Evolutionary conservation across 2,888 invertebrate genomes (phyloP).

Genomic region (Pheosia tremula): DNA sequence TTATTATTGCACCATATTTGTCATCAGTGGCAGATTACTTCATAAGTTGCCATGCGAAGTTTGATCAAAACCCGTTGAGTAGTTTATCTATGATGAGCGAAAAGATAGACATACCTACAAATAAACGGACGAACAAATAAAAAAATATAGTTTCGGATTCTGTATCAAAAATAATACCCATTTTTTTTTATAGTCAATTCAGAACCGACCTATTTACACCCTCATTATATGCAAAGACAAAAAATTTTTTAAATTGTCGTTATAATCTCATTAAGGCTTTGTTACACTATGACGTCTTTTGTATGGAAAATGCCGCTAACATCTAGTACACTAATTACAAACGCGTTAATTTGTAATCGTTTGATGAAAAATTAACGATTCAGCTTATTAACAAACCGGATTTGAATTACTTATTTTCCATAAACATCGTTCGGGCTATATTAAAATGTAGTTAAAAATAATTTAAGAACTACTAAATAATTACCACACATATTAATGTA

Average conservation of each 20-base stretch:
- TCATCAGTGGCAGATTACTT: no score
- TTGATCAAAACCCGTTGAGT: no score
- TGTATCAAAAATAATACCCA: no score
- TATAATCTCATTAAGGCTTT: conserved; percentile 3
- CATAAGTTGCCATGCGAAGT: no score
- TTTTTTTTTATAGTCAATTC: no score
- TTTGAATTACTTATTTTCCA: conserved; percentile 6
- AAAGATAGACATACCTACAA: no score
- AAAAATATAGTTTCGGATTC: no score
- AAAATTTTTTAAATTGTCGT: background rate
- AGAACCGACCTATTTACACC: no score
- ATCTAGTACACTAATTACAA: background rate
- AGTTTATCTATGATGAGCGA: no score
- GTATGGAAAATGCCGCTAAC: conserved; percentile 5
- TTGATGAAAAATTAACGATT: background rate
- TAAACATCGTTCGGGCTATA: background rate
- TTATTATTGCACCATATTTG: no score
- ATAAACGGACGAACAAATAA: no score
- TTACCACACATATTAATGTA: background rate
- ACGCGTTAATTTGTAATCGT: background rate
- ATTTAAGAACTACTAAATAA: background rate
- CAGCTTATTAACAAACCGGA: background rate
- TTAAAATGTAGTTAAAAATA: conserved; percentile 1
- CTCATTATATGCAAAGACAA: no score
- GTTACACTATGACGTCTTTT: conserved; percentile 2